Evolutionary conservation across 2,113 vertebrate genomes (phyloP).

Genomic region (Xyliphius kryptos): DNA sequence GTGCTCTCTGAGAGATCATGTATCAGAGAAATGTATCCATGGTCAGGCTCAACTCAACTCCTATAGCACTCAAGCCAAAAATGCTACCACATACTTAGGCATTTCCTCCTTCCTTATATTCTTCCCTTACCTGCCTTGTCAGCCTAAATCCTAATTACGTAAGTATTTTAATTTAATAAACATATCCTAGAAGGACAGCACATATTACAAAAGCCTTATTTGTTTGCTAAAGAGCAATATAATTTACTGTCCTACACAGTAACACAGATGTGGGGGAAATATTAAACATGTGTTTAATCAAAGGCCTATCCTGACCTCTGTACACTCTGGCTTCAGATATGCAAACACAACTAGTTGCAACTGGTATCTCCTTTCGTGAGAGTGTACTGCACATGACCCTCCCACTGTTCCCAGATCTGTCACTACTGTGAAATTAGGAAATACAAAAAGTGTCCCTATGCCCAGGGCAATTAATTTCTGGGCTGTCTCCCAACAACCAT

Average conservation of each 20-base stretch:
- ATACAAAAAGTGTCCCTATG: slow-evolving; percentile 48
- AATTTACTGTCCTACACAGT: too few relatives aligned
- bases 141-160: slow-evolving; percentile 1
- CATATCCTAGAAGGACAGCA: too few relatives aligned
- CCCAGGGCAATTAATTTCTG: slow-evolving; percentile 55
- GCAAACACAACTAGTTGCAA: slow-evolving; percentile 39
- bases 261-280: slow-evolving; percentile 13
- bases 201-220: too few relatives aligned
- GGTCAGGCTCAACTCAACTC: slow-evolving; percentile 60
- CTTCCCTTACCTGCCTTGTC: slow-evolving; percentile 15
- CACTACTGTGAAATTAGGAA: slow-evolving; percentile 52
- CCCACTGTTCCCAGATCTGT: slow-evolving; percentile 54
- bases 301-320: slow-evolving; percentile 2
- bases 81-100: slow-evolving; percentile 53
- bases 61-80: slow-evolving; percentile 55
- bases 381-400: slow-evolving; percentile 22
- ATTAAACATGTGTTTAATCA: slow-evolving; percentile 16
- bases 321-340: slow-evolving; percentile 21
- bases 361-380: slow-evolving; percentile 33
- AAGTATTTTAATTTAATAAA: too few relatives aligned
- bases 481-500: slow-evolving; percentile 46
- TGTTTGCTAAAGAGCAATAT: too few relatives aligned
- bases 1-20: slow-evolving; percentile 57
- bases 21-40: slow-evolving; percentile 56
- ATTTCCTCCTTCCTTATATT: slow-evolving; percentile 32